phyloP scores from a whole-genome alignment of 2,113 vertebrate species.

The Electrona antarctica region DNA sequence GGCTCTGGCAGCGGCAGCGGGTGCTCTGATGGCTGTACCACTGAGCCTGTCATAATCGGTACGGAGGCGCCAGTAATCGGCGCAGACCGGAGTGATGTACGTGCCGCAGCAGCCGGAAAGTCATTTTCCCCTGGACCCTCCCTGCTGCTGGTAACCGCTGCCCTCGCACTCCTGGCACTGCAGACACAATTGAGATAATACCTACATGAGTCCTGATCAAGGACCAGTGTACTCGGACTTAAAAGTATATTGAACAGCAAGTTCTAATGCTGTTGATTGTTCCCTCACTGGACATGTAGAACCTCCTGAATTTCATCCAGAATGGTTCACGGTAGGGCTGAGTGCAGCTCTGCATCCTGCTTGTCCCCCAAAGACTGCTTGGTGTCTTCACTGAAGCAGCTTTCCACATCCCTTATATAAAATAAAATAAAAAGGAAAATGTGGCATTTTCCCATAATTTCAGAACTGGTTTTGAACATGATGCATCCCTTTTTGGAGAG shows the following conservation, averaged over 20 bases:
- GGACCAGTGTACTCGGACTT: constrained; percentile 73
- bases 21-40: constrained; percentile 91
- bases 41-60: constrained; percentile 87
- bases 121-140: constrained; percentile 63
- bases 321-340: constrained; percentile 52
- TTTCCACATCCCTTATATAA: constrained; percentile 58
- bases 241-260: constrained; percentile 59
- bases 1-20: constrained; percentile 93
- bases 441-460: constrained; percentile 52
- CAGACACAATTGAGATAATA: constrained; percentile 96
- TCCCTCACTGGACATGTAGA: constrained; percentile 65
- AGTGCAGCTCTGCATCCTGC: constrained; percentile 82
- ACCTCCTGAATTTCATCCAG: constrained; percentile 56
- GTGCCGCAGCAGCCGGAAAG: constrained; percentile 76
- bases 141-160: constrained; percentile 54
- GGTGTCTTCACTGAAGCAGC: constrained; percentile 82
- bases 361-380: constrained; percentile 88
- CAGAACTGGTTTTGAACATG: constrained; percentile 50
- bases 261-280: constrained; percentile 57
- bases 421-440: constrained; percentile 36
- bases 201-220: constrained; percentile 34
- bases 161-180: constrained; percentile 71
- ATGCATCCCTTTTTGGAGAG: constrained; percentile 36
- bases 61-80: constrained; percentile 86
- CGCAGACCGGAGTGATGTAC: constrained; percentile 86